Base-by-base conservation (phyloP, 2,113 vertebrate genomes). In the Rhynchomys soricoides region DNA sequence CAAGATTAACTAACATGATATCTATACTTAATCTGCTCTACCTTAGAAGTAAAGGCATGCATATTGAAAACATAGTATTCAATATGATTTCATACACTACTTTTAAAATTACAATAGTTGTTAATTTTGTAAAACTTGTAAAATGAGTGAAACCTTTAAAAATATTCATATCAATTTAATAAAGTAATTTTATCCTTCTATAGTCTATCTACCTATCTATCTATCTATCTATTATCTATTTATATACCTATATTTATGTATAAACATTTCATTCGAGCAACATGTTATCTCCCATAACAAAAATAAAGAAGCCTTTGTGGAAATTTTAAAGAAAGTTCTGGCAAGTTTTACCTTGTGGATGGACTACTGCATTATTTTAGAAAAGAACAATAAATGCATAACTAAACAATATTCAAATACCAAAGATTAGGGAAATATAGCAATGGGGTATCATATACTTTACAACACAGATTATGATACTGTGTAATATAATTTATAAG, bases 381-480 rank as follows among this genome's bases (percentile, higher is more conserved):
- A 93, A 90, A 96, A 40, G 22, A 93, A 86, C 2, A 68, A 31
- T 57, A 75, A 57, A 81, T 94, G 59, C 24, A 57, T 0, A 82
- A 16, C 75, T 12, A 93, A 75, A 93, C 7, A 66, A 78, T 40
- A 87, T 85, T 86, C 75, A 97, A 96, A 94, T 59, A 96, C 74
- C 7, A 90, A 68, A 52, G 52, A 10, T 82, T 73, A 13, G 57
- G 45, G 95, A 94, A 93, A 81, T 31, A 70, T 48, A 70, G 89
- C 45, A 1, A 0, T 91, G 16, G 43, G 40, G 15, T 34, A 34
- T 12, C 19, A 95, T 31, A 40, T 5, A 82, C 12, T 91, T 15
- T 34, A 55, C 21, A 66, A 71, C 22, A 91, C 7, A 89, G 43
- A 57, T 86, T 29, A 57, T 85, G 83, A 85, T n/a, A 71, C 26